phyloP scores from a whole-genome alignment of 2,113 vertebrate species.

The Ctenomys sociabilis region DNA sequence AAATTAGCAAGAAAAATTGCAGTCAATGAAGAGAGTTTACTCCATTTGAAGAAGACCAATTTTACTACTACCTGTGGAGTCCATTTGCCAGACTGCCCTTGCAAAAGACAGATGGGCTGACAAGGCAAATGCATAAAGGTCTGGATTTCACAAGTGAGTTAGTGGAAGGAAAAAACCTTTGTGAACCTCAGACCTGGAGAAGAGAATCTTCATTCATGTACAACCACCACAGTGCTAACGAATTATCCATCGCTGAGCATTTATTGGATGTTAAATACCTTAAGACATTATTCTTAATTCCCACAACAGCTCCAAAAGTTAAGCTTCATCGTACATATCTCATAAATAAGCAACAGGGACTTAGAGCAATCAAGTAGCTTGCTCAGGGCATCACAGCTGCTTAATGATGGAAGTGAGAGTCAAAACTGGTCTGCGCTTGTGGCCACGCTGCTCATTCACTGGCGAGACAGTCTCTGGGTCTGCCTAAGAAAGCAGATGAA shows the following conservation, averaged over 20 bases:
- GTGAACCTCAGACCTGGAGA: background rate
- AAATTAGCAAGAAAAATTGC: background rate
- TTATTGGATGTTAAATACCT: background rate
- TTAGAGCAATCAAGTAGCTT: background rate
- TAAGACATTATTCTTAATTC: conserved; percentile 13
- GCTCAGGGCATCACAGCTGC: background rate
- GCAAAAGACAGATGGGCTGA: background rate
- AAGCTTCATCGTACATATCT: background rate
- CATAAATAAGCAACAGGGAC: background rate
- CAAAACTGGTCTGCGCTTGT: background rate
- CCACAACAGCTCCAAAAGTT: background rate
- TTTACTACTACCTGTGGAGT: background rate
- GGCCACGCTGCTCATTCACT: background rate
- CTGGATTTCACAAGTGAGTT: background rate
- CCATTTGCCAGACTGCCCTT: background rate
- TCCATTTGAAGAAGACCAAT: background rate
- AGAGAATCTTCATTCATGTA: background rate
- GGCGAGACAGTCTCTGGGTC: background rate
- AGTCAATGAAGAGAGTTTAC: background rate
- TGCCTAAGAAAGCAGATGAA: background rate
- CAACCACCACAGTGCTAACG: background rate
- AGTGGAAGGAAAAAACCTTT: background rate
- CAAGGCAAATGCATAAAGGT: background rate
- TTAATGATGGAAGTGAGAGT: background rate
- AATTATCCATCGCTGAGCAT: background rate